Conservation (phyloP, 2,797 vertebrate genomes). For the Picus viridis region DNA sequence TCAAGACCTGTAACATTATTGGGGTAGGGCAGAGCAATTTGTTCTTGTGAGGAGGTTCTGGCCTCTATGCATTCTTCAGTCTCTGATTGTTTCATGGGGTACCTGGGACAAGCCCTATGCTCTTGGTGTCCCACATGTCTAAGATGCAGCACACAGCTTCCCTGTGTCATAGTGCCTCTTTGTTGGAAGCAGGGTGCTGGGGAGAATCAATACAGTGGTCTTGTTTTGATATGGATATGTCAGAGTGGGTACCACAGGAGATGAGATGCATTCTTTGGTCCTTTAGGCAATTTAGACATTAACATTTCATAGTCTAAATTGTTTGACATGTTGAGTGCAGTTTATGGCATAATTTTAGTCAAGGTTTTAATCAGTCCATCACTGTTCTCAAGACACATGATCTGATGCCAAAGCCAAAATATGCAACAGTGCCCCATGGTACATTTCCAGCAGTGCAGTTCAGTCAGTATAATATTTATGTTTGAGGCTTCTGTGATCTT, state of each 20-base stretch:
- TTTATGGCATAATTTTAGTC: neutral
- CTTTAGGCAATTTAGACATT: neutral
- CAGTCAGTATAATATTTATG: neutral
- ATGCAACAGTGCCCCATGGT: neutral
- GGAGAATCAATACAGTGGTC: neutral
- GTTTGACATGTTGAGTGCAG: neutral
- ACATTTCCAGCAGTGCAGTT: neutral
- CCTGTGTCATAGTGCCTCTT: neutral
- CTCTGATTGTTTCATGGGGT: neutral
- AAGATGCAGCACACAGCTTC: accelerated
- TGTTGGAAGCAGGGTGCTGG: accelerated
- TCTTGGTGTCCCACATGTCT: neutral
- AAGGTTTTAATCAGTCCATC: neutral
- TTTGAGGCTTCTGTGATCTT: neutral
- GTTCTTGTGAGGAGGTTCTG: neutral
- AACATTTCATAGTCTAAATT: neutral
- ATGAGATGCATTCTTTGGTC: neutral
- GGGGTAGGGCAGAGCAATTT: neutral
- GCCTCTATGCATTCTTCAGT: neutral
- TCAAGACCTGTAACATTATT: neutral
- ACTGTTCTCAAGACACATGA: neutral
- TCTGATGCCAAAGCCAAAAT: neutral
- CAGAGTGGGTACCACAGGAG: neutral
- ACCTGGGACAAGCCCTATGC: accelerated
- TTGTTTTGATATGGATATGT: neutral